These are phyloP conservation scores for Cryptophagus acutangulus DNA, from an alignment of 2,888 invertebrate species.

Conservation along the genomic window DNA sequence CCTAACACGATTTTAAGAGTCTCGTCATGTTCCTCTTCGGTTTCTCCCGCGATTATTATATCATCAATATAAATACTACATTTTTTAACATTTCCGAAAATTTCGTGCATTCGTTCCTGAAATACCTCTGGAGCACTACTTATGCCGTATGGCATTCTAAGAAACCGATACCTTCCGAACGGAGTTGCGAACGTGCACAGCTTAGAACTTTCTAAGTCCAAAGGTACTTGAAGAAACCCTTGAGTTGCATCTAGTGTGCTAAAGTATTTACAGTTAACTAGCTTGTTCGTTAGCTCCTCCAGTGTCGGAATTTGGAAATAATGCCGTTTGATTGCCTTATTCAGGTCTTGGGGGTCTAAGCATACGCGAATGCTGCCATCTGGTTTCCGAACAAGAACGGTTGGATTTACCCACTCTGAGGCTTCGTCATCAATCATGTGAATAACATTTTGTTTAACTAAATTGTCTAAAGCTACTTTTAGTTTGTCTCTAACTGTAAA, in stretches of 20 bases:
- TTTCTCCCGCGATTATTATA: conserved; percentile 24
- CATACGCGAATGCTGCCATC: conserved; percentile 21
- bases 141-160: conserved; percentile 8
- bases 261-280: conserved; percentile 17
- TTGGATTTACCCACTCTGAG: conserved; percentile 25
- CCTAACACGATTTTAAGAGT: conserved; percentile 20
- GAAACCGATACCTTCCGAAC: conserved; percentile 5
- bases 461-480: too few species aligned
- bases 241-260: conserved; percentile 21
- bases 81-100: conserved; percentile 22
- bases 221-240: conserved; percentile 25
- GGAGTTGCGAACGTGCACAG: conserved; percentile 8
- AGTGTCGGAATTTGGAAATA: conserved; percentile 15
- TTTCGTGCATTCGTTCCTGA: conserved; percentile 18
- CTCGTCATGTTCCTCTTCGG: conserved; percentile 22
- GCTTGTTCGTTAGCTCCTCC: conserved; percentile 21
- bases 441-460: too few species aligned
- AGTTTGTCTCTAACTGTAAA: too few species aligned
- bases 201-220: conserved; percentile 17
- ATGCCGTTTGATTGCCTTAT: conserved; percentile 13
- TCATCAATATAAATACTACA: conserved; percentile 27
- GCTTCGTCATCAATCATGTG: too few species aligned
- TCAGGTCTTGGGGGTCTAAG: conserved; percentile 21
- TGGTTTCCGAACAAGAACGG: conserved; percentile 22
- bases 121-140: conserved; percentile 12